Conservation (phyloP, 2,888 invertebrate species). For the Leptogaster cylindrica region DNA sequence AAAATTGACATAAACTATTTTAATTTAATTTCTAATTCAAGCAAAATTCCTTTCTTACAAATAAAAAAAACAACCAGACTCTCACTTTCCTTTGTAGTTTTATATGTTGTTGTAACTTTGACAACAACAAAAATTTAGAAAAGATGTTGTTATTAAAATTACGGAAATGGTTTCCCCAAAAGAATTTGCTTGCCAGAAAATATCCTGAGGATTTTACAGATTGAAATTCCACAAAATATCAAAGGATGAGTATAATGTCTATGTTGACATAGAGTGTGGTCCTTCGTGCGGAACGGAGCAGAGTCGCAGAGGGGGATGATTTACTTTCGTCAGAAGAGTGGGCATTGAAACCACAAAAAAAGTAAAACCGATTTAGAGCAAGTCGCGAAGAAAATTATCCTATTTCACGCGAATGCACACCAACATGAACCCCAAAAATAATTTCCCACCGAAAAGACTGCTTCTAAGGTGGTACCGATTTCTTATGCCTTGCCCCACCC, state of each 20-base stretch:
- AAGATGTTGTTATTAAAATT: too few species aligned
- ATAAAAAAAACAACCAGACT: too few species aligned
- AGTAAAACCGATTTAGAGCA: slow-evolving; percentile 27
- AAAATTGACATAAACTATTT: neutral
- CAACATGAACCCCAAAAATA: neutral
- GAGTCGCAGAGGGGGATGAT: slow-evolving; percentile 5
- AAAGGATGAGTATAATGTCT: neutral
- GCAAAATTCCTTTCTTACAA: too few species aligned
- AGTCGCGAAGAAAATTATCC: slow-evolving; percentile 41
- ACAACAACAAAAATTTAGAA: too few species aligned
- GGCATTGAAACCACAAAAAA: slow-evolving; percentile 31
- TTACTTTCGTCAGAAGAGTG: slow-evolving; percentile 10
- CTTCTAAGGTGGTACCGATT: too few species aligned
- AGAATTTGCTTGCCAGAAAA: too few species aligned
- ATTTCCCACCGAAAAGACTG: slow-evolving; percentile 7
- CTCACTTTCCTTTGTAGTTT: too few species aligned
- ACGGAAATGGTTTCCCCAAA: too few species aligned
- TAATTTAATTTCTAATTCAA: neutral
- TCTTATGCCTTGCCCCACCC: neutral
- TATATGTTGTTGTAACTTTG: too few species aligned
- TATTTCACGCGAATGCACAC: slow-evolving; percentile 25
- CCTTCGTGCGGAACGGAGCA: neutral
- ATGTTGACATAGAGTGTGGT: neutral
- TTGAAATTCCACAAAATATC: slow-evolving; percentile 27
- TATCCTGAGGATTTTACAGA: neutral